Evolutionary conservation across 30 jellyfish, hydroid and myxozoan genomes (phyloP).

Genomic region (Catostylus mosaicus): DNA sequence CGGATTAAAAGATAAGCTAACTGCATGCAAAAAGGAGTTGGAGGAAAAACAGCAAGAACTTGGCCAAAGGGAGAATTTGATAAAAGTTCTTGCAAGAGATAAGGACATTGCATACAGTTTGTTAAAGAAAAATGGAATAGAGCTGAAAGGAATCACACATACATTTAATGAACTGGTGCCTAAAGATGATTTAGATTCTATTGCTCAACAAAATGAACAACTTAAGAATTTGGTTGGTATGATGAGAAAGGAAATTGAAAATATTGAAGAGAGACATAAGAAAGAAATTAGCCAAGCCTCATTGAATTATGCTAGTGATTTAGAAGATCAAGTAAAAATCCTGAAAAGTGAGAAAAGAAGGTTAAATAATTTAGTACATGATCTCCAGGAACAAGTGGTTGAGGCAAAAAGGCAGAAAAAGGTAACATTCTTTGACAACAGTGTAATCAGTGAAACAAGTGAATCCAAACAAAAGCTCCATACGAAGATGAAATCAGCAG

Average conservation of each 20-base stretch:
- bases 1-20: slow-evolving; percentile 31
- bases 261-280: slow-evolving; percentile 37
- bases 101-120: slow-evolving; percentile 62
- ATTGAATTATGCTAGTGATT: slow-evolving; percentile 46
- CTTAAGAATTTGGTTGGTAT: slow-evolving; percentile 47
- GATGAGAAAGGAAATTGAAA: slow-evolving; percentile 80
- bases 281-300: slow-evolving; percentile 29
- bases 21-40: not conserved
- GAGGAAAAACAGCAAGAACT: slow-evolving; percentile 33
- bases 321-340: slow-evolving; percentile 38
- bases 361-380: slow-evolving; percentile 25
- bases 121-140: slow-evolving; percentile 58
- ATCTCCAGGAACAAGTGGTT: slow-evolving; percentile 32
- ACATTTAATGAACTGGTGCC: slow-evolving; percentile 46
- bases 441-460: not conserved
- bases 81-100: slow-evolving; percentile 60
- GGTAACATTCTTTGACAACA: slow-evolving; percentile 9
- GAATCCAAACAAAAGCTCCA: not conserved
- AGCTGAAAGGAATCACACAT: slow-evolving; percentile 9
- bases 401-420: slow-evolving; percentile 24
- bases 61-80: slow-evolving; percentile 62
- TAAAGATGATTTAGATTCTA: slow-evolving; percentile 8
- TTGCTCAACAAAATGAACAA: slow-evolving; percentile 52
- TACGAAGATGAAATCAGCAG: slow-evolving; percentile 58
- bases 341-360: slow-evolving; percentile 44